These are phyloP conservation scores for Drosophila equinoxialis DNA, from an alignment of 1,140 invertebrate genomes.

Conservation along the genomic window DNA sequence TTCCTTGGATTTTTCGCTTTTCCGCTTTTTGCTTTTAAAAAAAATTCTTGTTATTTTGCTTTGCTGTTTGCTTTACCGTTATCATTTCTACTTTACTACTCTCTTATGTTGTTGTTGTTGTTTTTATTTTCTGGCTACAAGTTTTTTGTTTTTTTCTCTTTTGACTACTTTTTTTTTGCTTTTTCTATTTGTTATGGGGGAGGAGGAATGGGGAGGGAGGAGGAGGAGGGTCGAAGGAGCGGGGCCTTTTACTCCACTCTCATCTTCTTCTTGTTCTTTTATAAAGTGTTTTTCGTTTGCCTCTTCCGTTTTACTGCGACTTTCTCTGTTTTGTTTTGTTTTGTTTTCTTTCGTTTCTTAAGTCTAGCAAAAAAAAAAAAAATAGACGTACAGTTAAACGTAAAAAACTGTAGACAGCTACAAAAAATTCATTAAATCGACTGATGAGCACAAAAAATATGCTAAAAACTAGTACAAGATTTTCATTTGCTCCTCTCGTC, in stretches of 20 bases:
- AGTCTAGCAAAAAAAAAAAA: constrained; percentile 57
- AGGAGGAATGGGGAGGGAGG: neutral
- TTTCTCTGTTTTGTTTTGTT: constrained; percentile 13
- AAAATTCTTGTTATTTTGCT: constrained; percentile 10
- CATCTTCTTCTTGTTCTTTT: constrained; percentile 35
- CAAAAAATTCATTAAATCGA: constrained; percentile 76
- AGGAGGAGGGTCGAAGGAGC: too few relatives aligned
- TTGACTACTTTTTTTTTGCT: constrained; percentile 30
- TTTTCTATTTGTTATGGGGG: constrained; percentile 26
- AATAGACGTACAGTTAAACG: constrained; percentile 59
- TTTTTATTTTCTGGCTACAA: constrained; percentile 32
- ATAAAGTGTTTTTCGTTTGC: constrained; percentile 66
- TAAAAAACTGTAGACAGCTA: constrained; percentile 80
- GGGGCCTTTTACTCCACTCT: constrained; percentile 14
- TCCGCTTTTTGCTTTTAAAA: constrained; percentile 7
- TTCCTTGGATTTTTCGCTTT: neutral
- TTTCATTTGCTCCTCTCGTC: constrained; percentile 21
- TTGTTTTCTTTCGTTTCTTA: constrained; percentile 47
- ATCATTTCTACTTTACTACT: constrained; percentile 5
- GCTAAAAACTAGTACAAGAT: constrained; percentile 77
- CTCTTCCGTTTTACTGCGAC: constrained; percentile 31
- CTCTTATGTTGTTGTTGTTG: neutral
- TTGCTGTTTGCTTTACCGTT: constrained; percentile 3
- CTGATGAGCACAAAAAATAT: constrained; percentile 81
- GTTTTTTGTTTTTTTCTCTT: neutral